Evolutionary conservation across 2,888 invertebrate genomes (phyloP), one percentile per base, ranked within the genome.

Genomic region (Campoplex capitator): DNA sequence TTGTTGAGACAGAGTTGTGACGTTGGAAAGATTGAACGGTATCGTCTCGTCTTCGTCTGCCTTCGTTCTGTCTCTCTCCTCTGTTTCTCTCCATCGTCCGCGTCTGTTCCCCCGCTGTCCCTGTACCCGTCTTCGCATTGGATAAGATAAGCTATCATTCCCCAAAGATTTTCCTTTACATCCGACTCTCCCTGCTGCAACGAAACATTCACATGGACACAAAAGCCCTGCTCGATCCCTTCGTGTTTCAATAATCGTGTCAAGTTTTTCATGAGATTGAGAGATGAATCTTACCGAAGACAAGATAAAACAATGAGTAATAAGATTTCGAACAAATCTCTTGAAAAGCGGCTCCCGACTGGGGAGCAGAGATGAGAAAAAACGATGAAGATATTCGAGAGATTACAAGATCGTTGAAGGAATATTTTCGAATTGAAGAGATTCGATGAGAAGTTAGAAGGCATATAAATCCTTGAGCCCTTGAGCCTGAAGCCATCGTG

Each of bases 121-220:
- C 38, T 54, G 48, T 56, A 28, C 74, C 35, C 35, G 45, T 54
- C 2, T 48, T 67, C 58, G 54, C 32, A 32, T 58, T 67, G n/a
- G 79, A 83, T 83, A 80, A 85, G 85, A 88, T 88, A 85, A 85
- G 77, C 83, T 76, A 73, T 73, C 80, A 68, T 45, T 67, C 68
- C 77, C 70, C 54, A 56, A 79, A 80, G 35, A 45, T 65, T 85
- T 73, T 71, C 32, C 65, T 78, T 56, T 16, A 81, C 67, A 42
- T 68, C 78, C 82, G 68, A 18, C 54, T 38, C 38, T 38, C 38
- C 4, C 38, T 35, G 71, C 56, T 71, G 83, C 74, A 67, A 79
- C 76, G 76, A 54, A 42, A 73, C 65, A 54, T 74, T 58, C 78
- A 83, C 32, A 45, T 68, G 48, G 42, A 56, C 67, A 32, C 35